Base-by-base conservation (phyloP, 2,113 vertebrate species). In the Columba livia region DNA sequence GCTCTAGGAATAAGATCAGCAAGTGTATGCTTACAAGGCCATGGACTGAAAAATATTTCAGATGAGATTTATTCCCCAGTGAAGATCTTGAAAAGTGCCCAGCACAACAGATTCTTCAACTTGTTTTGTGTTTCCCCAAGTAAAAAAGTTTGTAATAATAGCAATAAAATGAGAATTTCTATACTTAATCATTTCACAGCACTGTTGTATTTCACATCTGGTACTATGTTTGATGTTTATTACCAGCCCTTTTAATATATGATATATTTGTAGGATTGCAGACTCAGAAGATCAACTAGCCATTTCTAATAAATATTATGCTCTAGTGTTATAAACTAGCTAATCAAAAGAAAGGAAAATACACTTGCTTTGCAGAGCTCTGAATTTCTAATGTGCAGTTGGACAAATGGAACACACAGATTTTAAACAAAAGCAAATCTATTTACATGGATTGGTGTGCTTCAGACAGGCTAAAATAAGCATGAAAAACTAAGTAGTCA, bases 81-180 rank as follows among this genome's bases (percentile, higher is more conserved):
- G 78, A 96, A 81, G 47, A 66, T 75, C 40, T 12, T 65, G 57
- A 80, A 66, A 4, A 2, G 36, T 24, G 9, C 40, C 50, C 11
- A 61, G 36, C 23, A 69, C 31, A 83, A 65, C 20, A 84, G 51
- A 80, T 79, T 58, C 47, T 74, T 94, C 53, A 83, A 69, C 38
- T 75, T 90, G 44, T 53, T 91, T 86, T 67, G 78, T 72, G 48
- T 66, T 85, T 90, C 38, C 48, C 78, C 74, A 42, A 42, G 51
- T 85, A 84, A 91, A 87, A 89, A 95, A 71, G 25, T 85, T 82
- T 84, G 34, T 60, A 89, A 85, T 61, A 54, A 74, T 60, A 89
- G 80, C 56, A 86, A 89, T 79, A 62, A 93, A 74, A 61, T 57
- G 51, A 91, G 62, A 81, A 85, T 44, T 65, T 88, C 71, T 79